A percentile compares a stretch with the other conserved stretches of the same genome.
Evolutionary conservation across 2,113 vertebrate species (phyloP).

Genomic region (Phocoena sinus): DNA sequence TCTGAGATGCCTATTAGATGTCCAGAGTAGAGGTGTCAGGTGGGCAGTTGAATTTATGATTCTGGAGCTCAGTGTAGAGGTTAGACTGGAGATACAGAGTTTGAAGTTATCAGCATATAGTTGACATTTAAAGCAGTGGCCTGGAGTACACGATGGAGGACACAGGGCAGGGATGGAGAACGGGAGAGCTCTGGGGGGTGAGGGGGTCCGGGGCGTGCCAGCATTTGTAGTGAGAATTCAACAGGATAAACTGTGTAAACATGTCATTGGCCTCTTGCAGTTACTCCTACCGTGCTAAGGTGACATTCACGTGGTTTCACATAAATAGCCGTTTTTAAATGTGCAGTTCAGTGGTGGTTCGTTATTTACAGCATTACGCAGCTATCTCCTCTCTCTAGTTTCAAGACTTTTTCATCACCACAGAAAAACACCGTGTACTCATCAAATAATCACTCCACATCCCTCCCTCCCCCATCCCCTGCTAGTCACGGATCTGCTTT

Average conservation of each 20-base stretch:
- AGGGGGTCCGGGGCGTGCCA: neutral
- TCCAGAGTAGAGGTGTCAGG: neutral
- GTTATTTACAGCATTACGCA: neutral
- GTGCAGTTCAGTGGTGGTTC: neutral
- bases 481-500: neutral
- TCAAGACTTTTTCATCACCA: neutral
- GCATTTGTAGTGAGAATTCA: neutral
- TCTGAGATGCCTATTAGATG: neutral
- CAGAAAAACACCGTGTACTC: neutral
- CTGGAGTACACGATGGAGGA: neutral
- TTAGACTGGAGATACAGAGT: neutral
- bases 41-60: neutral
- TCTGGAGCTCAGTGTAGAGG: neutral
- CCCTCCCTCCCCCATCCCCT: neutral
- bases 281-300: neutral
- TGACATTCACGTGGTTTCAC: neutral
- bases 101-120: no score
- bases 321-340: neutral
- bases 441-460: neutral
- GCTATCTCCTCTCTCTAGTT: neutral
- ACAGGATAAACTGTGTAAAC: neutral
- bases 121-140: neutral
- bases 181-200: neutral
- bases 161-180: fast-evolving
- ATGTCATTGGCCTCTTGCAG: no score